A percentile compares a stretch with the other conserved stretches of the same genome.
Conservation (phyloP, 2,113 vertebrate genomes). For the Mungos mungo region DNA sequence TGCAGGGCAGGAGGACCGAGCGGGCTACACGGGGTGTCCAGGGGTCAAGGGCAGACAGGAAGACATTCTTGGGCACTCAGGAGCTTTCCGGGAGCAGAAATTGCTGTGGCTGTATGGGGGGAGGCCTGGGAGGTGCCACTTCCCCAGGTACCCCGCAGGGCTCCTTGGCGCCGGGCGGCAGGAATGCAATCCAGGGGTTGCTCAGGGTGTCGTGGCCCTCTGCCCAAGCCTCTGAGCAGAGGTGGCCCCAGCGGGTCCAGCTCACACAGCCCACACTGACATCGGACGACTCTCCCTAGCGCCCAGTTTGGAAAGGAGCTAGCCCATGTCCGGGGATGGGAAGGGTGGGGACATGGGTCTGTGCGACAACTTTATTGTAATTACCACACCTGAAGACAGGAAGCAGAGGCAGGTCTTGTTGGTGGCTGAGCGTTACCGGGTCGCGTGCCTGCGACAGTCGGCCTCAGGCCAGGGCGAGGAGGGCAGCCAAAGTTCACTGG, state of each 20-base stretch:
- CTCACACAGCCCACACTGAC: neutral
- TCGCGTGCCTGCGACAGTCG: neutral
- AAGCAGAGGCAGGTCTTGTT: constrained; percentile 28
- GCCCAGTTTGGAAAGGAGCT: neutral
- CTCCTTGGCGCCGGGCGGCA: neutral
- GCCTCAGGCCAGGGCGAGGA: neutral
- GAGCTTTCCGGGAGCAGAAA: neutral
- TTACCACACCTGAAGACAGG: constrained; percentile 79
- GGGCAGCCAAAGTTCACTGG: neutral
- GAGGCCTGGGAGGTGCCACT: neutral
- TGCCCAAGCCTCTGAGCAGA: neutral
- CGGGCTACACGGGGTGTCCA: neutral
- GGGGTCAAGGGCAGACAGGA: neutral
- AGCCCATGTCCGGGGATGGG: constrained; percentile 22
- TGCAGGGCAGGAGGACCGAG: neutral
- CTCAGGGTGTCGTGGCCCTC: neutral
- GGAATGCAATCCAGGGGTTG: neutral
- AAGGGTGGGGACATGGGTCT: constrained; percentile 61
- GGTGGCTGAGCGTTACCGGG: neutral
- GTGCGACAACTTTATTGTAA: constrained; percentile 72
- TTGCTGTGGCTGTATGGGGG: neutral
- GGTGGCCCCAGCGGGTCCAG: neutral
- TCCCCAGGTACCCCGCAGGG: neutral
- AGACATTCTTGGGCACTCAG: neutral
- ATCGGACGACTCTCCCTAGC: neutral